These are phyloP conservation scores for Hypotaenidia okinawae DNA, from an alignment of 2,797 vertebrate species.

Conservation along the genomic window DNA sequence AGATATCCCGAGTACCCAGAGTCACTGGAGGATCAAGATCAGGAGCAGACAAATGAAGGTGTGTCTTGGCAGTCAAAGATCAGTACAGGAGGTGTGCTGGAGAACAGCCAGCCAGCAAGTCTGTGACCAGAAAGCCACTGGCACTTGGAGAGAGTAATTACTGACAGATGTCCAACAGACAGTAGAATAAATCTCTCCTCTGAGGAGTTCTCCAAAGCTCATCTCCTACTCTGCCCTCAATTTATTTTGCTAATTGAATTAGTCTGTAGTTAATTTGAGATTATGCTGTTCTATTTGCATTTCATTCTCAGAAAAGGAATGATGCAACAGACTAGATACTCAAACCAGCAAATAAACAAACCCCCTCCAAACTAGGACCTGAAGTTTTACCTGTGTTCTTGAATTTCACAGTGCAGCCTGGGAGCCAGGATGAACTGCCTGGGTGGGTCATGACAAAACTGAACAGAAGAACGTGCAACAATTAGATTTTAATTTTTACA, in stretches of 20 bases:
- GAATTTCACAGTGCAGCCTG: neutral
- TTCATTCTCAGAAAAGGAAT: neutral
- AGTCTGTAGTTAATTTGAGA: neutral
- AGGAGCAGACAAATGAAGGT: neutral
- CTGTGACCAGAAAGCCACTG: neutral
- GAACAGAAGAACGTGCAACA: neutral
- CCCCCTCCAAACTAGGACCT: accelerated
- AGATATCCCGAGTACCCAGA: neutral
- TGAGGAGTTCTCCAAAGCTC: neutral
- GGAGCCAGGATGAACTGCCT: neutral
- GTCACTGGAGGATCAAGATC: neutral
- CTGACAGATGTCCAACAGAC: neutral
- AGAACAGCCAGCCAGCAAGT: neutral
- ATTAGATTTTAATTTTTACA: neutral
- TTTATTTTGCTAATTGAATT: conserved; percentile 19
- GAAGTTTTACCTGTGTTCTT: neutral
- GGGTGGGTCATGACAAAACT: neutral
- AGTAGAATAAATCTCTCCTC: neutral
- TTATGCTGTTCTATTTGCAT: neutral
- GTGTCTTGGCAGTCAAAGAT: neutral
- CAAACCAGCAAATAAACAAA: neutral
- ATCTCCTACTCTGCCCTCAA: neutral
- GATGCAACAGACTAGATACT: neutral
- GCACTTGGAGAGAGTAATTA: neutral
- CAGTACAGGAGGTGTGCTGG: neutral